Evolutionary conservation across 2,113 vertebrate genomes (phyloP), one percentile per base, ranked within the genome.

Genomic region (Sander lucioperca): DNA sequence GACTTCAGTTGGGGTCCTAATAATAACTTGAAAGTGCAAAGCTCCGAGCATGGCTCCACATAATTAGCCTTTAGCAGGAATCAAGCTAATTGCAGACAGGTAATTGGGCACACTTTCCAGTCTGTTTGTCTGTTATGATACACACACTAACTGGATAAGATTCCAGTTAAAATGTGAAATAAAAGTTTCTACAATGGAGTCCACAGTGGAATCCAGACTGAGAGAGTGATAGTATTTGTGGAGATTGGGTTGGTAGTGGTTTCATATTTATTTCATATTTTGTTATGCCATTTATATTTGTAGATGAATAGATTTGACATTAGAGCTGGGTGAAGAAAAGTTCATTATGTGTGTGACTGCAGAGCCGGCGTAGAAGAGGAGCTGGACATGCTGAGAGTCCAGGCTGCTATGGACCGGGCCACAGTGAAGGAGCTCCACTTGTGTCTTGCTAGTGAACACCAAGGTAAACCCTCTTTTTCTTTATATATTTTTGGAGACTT

Each of bases 341-440:
- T 71, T 62, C 3, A 21, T 48, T 10, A 5, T 80, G 21, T 80
- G 59, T 87, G 25, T 90, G 27, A 39, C 3, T 83, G 36, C 93
- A 98, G 97, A 75, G 88, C 95, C 7, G 91, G 92, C 79, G 92
- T 97, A 83, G 96, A 97, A 80, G 96, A 97, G 91, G 94, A 97
- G 81, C 80, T 97, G 86, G 93, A 97, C 93, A 89, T 96, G 72
- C 87, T 97, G 70, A 96, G 94, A 87, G 95, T 96, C 63, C 88
- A 93, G 70, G 77, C 53, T 21, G 95, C 95, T 15, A 66, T 92
- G 88, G 96, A 97, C 94, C 96, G 95, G 73, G 91, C 95, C 79
- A 94, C 88, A 23, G 90, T 96, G 59, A 93, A 96, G 85, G 93
- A 97, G 76, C 77, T 97, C 61, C 95, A 86, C 51, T 25, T 94